Evolutionary conservation across 2,888 invertebrate genomes (phyloP), one percentile per base, ranked within the genome.

Genomic region (Euproctis similis): DNA sequence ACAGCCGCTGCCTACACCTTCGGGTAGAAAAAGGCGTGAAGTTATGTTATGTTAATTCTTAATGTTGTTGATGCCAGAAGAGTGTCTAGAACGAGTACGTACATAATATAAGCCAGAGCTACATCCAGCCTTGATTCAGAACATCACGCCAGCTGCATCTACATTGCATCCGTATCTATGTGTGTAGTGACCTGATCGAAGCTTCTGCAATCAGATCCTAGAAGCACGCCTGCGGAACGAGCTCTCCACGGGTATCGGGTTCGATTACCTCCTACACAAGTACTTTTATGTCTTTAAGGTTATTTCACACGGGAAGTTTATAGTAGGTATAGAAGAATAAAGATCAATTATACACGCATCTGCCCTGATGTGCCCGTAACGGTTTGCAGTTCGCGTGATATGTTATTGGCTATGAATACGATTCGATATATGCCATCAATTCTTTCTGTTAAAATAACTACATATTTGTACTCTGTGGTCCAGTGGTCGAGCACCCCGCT

Each of bases 201-300:
- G 39, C 58, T 59, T 52, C 55, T 66, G 70, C 68, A 69, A 73
- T 56, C 51, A 69, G 67, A 74, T 66, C 68, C 67, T 59, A 46
- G 36, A 42, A 26, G 44, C 47, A 51, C 40, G 45, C 42, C 40
- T 42, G 60, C 65, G 67, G 65, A 70, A 73, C 71, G 47, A 33
- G 30, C 31, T 34, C 46, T 43, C 50, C 77, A 75, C 77, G 77
- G 60, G 56, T 82, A 81, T 82, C 72, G 45, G 53, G 58, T 80
- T 65, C 60, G 31, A 41, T 39, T 37, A 21, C n/a, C 8, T 10
- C 32, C 24, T 36, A 37, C 33, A 46, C 39, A 32, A 38, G 35
- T 37, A 40, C 30, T 24, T n/a, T n/a, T n/a, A 27, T 23, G 26
- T 17, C 10, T 8, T 19, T 24, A 8, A 35, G 34, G 37, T 35